Evolutionary conservation across 2,888 invertebrate genomes (phyloP), one percentile per base, ranked within the genome.

Genomic region (Meteorus colon): DNA sequence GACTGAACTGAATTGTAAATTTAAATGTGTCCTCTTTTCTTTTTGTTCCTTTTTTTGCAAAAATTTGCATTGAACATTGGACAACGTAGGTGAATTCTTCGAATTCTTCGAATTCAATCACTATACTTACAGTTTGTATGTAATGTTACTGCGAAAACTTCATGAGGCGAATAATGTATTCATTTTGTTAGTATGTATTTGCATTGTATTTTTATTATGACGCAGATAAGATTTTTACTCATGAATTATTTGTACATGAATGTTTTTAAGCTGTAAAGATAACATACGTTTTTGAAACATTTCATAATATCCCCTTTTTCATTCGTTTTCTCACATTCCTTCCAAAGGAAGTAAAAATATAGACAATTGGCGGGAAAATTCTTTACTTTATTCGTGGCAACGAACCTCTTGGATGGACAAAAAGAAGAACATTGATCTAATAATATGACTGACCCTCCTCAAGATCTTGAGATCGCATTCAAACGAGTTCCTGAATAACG

Each of bases 401-500:
- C n/a, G 48, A 48, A 16, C 16, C 48, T 1, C 4, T 48, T 5
- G n/a, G n/a, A 55, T 55, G n/a, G n/a, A 55, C 0, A n/a, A 55
- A 19, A 55, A 4, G 5, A 55, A 6, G 19, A 55, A 55, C 8
- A 19, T 19, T 55, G 19, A 55, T 55, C 24, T 55, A 55, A 55
- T 55, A 55, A 55, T 6, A 24, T 77, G 75, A 79, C 77, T 78
- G 80, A 80, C 77, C 80, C 77, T 63, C 75, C 76, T 67, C 79
- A 78, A 80, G 77, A 77, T 34, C 72, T 76, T 74, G 63, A 75
- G 74, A 74, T 6, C 4, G 24, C 55, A 74, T 73, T 75, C 73
- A 75, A 79, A 80, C 77, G 70, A 76, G 80, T 77, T 80, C 19
- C 10, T 79, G 76, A 68, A 72, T 79, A 80, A 80, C 78, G 75